A percentile compares a stretch with the other conserved stretches of the same genome.
Conservation (phyloP, 2,888 invertebrate species). For the Tuta absoluta region DNA sequence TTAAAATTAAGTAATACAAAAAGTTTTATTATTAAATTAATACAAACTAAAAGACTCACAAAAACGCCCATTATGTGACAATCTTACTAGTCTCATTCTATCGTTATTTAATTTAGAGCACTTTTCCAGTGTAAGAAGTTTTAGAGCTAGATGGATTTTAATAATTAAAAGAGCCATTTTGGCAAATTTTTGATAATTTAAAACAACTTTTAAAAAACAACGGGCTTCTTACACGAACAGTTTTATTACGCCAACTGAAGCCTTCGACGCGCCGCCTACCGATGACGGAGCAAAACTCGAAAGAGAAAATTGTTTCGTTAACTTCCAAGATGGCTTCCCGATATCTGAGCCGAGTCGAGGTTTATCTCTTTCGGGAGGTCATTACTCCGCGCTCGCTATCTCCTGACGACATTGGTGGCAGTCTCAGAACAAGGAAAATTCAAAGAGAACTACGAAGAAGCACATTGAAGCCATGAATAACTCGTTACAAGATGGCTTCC, state of each 20-base stretch:
- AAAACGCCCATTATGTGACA: too few species aligned
- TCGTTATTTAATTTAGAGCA: too few species aligned
- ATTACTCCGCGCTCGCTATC: slow-evolving; percentile 24
- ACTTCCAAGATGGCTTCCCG: slow-evolving; percentile 30
- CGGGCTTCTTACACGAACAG: background rate
- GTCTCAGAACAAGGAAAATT: background rate
- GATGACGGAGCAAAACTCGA: slow-evolving; percentile 13
- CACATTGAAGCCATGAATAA: background rate
- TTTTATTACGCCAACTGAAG: background rate
- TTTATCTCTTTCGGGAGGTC: slow-evolving; percentile 27
- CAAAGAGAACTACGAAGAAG: background rate
- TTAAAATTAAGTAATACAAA: too few species aligned
- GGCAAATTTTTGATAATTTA: too few species aligned
- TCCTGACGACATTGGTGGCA: slow-evolving; percentile 12
- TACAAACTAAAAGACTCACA: too few species aligned
- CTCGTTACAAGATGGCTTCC: too few species aligned
- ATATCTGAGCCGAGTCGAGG: slow-evolving; percentile 22
- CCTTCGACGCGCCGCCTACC: slow-evolving; percentile 10
- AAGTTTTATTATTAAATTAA: too few species aligned
- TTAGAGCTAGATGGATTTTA: too few species aligned
- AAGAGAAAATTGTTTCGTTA: slow-evolving; percentile 37
- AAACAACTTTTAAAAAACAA: too few species aligned
- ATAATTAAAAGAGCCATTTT: too few species aligned
- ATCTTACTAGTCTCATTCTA: too few species aligned
- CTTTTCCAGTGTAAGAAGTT: too few species aligned